Evolutionary conservation across 2,113 vertebrate genomes (phyloP), one percentile per base, ranked within the genome.

Genomic region (Melanerpes formicivorus): DNA sequence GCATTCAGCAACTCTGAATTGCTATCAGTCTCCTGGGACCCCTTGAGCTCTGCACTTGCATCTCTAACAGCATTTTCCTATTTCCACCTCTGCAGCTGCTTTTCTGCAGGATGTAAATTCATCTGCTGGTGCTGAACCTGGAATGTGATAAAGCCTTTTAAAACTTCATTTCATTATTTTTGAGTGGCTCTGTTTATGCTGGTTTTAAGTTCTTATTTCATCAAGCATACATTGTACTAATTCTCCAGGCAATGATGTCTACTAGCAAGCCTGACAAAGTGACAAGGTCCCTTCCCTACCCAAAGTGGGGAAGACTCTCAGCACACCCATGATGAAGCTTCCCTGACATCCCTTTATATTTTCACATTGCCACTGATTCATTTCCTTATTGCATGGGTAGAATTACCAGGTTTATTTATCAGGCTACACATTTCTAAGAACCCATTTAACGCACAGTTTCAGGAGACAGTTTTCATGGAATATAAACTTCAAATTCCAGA

Each of bases 101-200:
- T 69, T 67, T 34, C 75, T 91, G 85, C 64, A 75, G 58, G 70
- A 91, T 75, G 82, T 69, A 95, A 96, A 96, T 94, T 86, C 92
- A 91, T 71, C 87, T 88, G 81, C 69, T 69, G 69, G 34, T 83
- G 79, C 90, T 93, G 90, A 95, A 94, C 89, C 80, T 67, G 55
- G 54, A 80, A 90, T 14, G 54, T 4, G 1, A 87, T 90, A 94
- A 94, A 95, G 66, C 78, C 90, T 93, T 89, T 95, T 83, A 92
- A 89, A 96, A 87, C 46, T 72, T 74, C 89, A 87, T 89, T 95
- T 89, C 72, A 72, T 88, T 95, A 93, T 91, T 93, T 93, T 86
- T 88, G 44, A 91, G 85, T 81, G 80, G 12, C 48, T 90, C 82
- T 93, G 70, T 96, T 96, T 91, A 93, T 81, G 82, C 66, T 75